These are phyloP conservation scores for Drosophila sordidula DNA, from an alignment of 2,888 invertebrate species.

Conservation along the genomic window DNA sequence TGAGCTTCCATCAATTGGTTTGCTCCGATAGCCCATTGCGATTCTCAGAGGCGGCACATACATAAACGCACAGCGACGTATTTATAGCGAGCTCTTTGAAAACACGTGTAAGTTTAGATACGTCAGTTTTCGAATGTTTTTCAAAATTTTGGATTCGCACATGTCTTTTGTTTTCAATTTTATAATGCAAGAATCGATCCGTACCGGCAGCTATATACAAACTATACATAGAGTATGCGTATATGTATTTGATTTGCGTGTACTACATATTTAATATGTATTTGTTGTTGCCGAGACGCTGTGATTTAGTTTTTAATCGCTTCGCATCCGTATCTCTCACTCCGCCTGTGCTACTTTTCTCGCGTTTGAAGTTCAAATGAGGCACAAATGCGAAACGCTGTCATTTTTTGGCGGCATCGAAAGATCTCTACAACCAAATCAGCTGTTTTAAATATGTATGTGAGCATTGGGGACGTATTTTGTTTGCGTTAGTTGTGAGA, in stretches of 20 bases:
- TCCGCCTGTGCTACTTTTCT: constrained; percentile 73
- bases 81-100: constrained; percentile 14
- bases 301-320: constrained; percentile 31
- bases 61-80: not conserved
- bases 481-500: constrained; percentile 2
- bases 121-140: constrained; percentile 7
- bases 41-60: constrained; percentile 12
- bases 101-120: constrained; percentile 15
- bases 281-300: constrained; percentile 1
- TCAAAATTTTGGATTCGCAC: constrained; percentile 5
- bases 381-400: constrained; percentile 64
- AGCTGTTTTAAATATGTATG: constrained; percentile 36
- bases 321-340: constrained; percentile 57
- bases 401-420: constrained; percentile 57
- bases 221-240: no score
- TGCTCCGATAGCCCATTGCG: constrained; percentile 31
- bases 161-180: constrained; percentile 7
- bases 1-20: constrained; percentile 28
- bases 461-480: not conserved
- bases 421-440: constrained; percentile 59
- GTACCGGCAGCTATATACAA: constrained; percentile 1
- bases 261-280: constrained; percentile 25
- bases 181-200: not conserved
- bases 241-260: constrained; percentile 7
- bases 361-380: constrained; percentile 79